Evolutionary conservation across 2,888 invertebrate genomes (phyloP).

Genomic region (Sycophila texana): DNA sequence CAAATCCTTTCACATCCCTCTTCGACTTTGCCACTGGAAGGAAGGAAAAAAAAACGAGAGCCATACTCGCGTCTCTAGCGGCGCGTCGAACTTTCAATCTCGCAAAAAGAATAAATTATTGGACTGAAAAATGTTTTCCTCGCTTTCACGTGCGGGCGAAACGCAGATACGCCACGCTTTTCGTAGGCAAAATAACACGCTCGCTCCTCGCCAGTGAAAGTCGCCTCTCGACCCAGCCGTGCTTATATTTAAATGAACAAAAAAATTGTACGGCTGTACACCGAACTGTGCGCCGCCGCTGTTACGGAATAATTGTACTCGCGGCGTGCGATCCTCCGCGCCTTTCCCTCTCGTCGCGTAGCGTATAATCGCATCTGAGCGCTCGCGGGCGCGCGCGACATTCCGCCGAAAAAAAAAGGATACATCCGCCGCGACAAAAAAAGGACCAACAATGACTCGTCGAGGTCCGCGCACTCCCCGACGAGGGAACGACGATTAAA

Average conservation of each 20-base stretch:
- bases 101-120: conserved; percentile 33
- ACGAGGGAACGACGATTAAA: neutral
- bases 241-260: conserved; percentile 22
- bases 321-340: no score
- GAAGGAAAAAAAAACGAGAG: neutral
- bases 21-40: neutral
- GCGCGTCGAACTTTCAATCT: neutral
- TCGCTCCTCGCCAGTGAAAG: conserved; percentile 33
- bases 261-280: neutral
- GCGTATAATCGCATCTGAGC: no score
- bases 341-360: no score
- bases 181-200: conserved; percentile 32
- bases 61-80: neutral
- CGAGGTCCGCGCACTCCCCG: no score
- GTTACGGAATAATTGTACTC: neutral
- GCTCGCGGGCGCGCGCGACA: no score
- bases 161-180: conserved; percentile 22
- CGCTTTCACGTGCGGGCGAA: conserved; percentile 30
- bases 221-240: neutral
- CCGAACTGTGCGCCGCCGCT: neutral
- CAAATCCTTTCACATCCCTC: no score
- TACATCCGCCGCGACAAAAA: neutral
- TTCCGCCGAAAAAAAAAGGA: no score
- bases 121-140: conserved; percentile 18
- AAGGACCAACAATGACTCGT: neutral